These are phyloP conservation scores for Dromas ardeola DNA, from an alignment of 2,113 vertebrate genomes.

Conservation along the genomic window DNA sequence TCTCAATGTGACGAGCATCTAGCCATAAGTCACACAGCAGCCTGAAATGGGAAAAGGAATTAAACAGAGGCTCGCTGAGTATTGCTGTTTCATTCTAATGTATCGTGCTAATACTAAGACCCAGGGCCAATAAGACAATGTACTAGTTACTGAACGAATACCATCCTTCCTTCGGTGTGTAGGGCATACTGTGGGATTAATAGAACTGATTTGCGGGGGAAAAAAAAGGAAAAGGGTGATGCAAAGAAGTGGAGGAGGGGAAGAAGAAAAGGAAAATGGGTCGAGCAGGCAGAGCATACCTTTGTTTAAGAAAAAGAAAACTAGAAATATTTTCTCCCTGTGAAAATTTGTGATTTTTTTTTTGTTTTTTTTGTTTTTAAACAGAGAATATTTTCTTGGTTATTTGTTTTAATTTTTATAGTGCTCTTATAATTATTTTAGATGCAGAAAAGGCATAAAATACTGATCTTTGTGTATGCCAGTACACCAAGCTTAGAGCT, in stretches of 20 bases:
- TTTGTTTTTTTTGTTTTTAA: background rate
- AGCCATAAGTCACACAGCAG: background rate
- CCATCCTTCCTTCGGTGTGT: background rate
- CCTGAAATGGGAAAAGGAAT: background rate
- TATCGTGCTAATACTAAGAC: background rate
- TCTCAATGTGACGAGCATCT: background rate
- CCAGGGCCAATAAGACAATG: background rate
- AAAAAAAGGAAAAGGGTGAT: background rate
- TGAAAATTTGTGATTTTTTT: background rate
- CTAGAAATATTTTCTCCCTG: background rate
- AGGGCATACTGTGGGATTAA: background rate
- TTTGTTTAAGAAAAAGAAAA: background rate
- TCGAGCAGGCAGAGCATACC: background rate
- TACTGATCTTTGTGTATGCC: background rate
- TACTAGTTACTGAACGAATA: background rate
- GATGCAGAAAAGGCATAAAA: background rate
- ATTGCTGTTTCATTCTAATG: background rate
- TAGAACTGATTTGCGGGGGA: background rate
- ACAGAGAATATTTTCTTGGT: background rate
- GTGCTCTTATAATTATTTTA: background rate
- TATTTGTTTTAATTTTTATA: background rate
- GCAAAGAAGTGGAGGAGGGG: background rate
- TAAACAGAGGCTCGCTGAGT: accelerated
- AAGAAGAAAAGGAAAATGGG: background rate
- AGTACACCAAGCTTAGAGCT: background rate